Base-by-base conservation (phyloP, 2,113 vertebrate species). In the Leptocoma aspasia region DNA sequence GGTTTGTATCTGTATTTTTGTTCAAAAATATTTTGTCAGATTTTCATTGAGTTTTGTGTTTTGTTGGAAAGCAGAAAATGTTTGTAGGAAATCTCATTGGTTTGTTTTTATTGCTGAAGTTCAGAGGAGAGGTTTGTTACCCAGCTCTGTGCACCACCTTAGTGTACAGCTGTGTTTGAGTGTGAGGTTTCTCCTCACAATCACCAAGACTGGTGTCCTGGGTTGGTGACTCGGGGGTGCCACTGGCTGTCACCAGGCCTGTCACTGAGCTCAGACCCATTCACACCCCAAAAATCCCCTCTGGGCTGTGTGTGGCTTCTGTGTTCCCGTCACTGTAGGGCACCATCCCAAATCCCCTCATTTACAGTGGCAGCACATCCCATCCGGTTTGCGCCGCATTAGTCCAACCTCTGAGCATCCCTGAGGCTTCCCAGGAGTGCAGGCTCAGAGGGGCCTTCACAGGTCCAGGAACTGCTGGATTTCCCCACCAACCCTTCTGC, bases 31-130 rank as follows among this genome's bases (percentile, higher is more conserved):
- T 56, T 71, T 68, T 63, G 13, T 33, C 57, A 68, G 7, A 21
- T 56, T 77, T 64, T 78, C 4, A 7, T 42, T 65, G 27, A 57
- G 52, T 59, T 91, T 64, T 52, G 13, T 60, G 27, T 68, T 93
- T 72, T 82, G 11, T 71, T 84, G 77, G 42, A 85, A 95, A 95
- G 92, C 89, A 96, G 94, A 94, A 96, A 92, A 94, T 75, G 54
- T 82, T 50, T 11, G 1, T 26, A 69, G 59, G 78, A 52, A 56
- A 31, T 70, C 10, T 59, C 82, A 47, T 6, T 56, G 60, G 7
- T 41, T 92, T 68, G n/a, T 45, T 72, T 44, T 35, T 86, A 30
- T 16, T 47, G 41, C 17, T 41, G 52, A 45, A 14, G 56, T 73
- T 63, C 33, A 63, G 56, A 82, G 47, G 52, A 50, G 45, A 70